Evolutionary conservation across 92 coral and sea anemone genomes (phyloP).

Genomic region (Palythoa grandis): DNA sequence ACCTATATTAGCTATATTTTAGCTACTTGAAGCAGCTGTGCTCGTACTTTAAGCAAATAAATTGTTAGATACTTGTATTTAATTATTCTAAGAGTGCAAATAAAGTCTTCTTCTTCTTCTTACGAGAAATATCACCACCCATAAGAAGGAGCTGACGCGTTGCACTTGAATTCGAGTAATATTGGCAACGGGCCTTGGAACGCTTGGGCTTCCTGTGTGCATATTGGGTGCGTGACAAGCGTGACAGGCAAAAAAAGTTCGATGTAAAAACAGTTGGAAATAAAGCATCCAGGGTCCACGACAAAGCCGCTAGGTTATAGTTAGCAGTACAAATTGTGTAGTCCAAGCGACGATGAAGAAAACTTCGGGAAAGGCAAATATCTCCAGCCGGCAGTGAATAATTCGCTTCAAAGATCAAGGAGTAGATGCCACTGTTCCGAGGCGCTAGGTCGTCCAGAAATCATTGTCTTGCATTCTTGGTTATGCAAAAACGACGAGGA

Average conservation of each 20-base stretch:
- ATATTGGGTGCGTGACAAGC: constrained; percentile 17
- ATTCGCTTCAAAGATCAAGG: not conserved
- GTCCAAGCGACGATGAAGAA: not conserved
- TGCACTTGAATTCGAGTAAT: constrained; percentile 23
- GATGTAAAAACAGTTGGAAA: not conserved
- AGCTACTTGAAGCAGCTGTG: no score
- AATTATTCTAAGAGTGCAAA: no score
- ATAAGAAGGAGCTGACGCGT: constrained; percentile 22
- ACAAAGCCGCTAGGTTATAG: not conserved
- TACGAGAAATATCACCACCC: constrained; percentile 27
- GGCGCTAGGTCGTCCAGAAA: not conserved
- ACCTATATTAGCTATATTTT: no score
- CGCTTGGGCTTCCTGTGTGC: constrained; percentile 14
- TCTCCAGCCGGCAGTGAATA: not conserved
- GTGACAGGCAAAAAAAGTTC: not conserved
- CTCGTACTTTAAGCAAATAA: no score
- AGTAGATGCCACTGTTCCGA: not conserved
- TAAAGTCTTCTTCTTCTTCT: no score
- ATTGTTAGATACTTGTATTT: no score
- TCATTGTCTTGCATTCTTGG: not conserved
- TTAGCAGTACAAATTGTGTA: not conserved
- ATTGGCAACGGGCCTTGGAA: constrained; percentile 17
- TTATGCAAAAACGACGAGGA: not conserved
- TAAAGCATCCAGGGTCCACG: not conserved
- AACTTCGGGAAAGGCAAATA: not conserved